These are phyloP conservation scores for Euwallacea similis DNA, from an alignment of 1,140 invertebrate species.

Conservation along the genomic window DNA sequence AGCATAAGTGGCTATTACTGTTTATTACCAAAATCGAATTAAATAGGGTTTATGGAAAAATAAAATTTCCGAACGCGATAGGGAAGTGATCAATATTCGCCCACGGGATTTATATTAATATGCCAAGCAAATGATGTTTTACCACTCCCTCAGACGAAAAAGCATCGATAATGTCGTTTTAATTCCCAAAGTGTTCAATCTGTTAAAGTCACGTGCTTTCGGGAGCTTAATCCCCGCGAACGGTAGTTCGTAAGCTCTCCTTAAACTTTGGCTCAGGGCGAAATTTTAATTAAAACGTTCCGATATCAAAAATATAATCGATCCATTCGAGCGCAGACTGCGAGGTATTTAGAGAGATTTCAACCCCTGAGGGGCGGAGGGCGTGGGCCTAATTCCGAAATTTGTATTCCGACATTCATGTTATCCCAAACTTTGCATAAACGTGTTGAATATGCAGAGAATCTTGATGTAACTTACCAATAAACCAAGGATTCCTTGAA, in stretches of 20 bases:
- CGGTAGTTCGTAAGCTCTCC: neutral
- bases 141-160: neutral
- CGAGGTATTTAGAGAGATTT: neutral
- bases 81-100: neutral
- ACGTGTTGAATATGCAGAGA: neutral
- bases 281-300: conserved; percentile 13
- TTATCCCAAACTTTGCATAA: neutral
- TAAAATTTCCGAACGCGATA: neutral
- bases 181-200: conserved; percentile 1
- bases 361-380: neutral
- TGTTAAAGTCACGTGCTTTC: neutral
- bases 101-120: neutral
- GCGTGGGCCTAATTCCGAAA: neutral
- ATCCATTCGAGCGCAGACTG: conserved; percentile 1
- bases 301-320: conserved; percentile 8
- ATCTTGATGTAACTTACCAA: conserved; percentile 62
- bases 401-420: neutral
- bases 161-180: neutral
- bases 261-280: neutral
- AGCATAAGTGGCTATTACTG: too few species aligned
- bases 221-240: conserved; percentile 1
- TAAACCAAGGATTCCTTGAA: conserved; percentile 89
- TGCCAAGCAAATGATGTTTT: neutral
- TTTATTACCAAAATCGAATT: neutral
- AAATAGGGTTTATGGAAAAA: neutral